These are phyloP conservation scores for Phrynocephalus versicolor DNA, from an alignment of 2,113 vertebrate genomes.

Conservation along the genomic window DNA sequence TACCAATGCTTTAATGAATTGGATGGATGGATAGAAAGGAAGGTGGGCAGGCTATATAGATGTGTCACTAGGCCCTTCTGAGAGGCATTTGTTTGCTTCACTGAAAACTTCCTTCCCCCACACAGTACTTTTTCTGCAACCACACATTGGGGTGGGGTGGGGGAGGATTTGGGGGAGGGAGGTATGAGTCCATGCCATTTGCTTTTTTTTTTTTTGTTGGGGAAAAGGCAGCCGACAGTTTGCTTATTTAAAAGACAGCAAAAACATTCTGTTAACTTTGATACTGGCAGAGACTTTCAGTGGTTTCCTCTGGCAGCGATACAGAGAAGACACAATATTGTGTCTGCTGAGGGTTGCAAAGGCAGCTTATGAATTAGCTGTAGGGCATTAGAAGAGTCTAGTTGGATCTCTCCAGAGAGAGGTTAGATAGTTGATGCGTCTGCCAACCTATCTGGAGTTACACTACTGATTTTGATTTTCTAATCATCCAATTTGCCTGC, in stretches of 20 bases:
- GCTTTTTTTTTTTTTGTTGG: too few species aligned
- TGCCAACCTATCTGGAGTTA: background rate
- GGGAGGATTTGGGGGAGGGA: too few species aligned
- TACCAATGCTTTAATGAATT: too few species aligned
- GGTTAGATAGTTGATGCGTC: background rate
- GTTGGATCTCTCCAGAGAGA: background rate
- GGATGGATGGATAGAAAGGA: too few species aligned
- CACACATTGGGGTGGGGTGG: background rate
- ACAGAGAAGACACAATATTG: background rate
- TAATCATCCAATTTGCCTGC: constrained; percentile 14
- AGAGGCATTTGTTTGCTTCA: background rate
- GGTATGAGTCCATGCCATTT: too few species aligned
- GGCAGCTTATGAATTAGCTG: background rate
- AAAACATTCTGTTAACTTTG: background rate
- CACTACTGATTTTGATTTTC: background rate
- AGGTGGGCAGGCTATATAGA: background rate
- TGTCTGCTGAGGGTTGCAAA: background rate
- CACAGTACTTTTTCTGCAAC: background rate
- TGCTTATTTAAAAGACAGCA: background rate
- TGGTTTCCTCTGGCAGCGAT: background rate
- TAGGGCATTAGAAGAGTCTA: background rate
- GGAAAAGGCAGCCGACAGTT: background rate
- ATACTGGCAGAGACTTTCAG: background rate
- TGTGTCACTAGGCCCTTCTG: background rate
- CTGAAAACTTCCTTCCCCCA: background rate